These are phyloP conservation scores for Ashinkailepas kermadecensis DNA, from an alignment of 2,888 invertebrate species.

Conservation along the genomic window DNA sequence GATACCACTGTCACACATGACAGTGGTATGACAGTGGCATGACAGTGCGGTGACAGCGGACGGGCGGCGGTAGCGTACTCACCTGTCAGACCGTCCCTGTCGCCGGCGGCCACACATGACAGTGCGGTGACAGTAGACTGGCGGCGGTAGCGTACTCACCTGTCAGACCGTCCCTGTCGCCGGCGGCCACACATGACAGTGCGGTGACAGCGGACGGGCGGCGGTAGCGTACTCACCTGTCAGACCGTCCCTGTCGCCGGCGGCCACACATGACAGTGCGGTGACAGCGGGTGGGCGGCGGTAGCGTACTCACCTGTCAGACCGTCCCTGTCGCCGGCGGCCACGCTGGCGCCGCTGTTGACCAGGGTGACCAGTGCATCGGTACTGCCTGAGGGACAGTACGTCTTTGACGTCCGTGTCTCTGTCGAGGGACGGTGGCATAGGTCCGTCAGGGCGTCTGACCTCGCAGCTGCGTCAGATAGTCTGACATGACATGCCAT, in stretches of 20 bases:
- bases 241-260: constrained; percentile 82
- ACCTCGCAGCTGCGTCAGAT: no score
- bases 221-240: constrained; percentile 48
- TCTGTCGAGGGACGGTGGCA: constrained; percentile 32
- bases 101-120: constrained; percentile 60
- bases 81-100: constrained; percentile 83
- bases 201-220: no score
- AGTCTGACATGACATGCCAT: no score
- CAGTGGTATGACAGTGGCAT: background rate
- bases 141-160: constrained; percentile 38
- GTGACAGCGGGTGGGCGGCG: no score
- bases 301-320: constrained; percentile 53
- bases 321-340: constrained; percentile 82
- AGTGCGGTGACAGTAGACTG: no score
- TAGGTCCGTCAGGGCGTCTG: no score
- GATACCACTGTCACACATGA: no score
- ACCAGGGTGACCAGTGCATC: constrained; percentile 83
- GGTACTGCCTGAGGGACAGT: constrained; percentile 58
- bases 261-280: constrained; percentile 51
- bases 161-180: constrained; percentile 87
- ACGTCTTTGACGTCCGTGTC: constrained; percentile 37
- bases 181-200: constrained; percentile 55
- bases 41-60: no score
- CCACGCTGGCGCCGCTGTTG: constrained; percentile 74
- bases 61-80: constrained; percentile 28